These are phyloP conservation scores for Arizona elegans DNA, from an alignment of 2,113 vertebrate genomes.

Conservation along the genomic window DNA sequence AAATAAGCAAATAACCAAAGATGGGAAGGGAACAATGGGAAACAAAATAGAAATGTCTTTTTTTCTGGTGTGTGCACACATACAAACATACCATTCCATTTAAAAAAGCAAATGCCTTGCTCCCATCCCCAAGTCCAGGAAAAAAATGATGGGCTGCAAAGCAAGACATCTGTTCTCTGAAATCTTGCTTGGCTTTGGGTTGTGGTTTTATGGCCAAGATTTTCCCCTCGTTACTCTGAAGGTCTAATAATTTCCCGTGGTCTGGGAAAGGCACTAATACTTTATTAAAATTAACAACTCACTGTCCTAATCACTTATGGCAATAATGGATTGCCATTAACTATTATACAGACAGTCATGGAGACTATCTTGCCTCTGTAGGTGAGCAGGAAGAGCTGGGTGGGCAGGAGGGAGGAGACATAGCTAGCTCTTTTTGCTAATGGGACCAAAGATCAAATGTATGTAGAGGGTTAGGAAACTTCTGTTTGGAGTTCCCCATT, in stretches of 20 bases:
- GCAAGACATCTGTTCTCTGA: background rate
- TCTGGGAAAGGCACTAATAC: accelerated
- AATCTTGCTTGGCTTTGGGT: background rate
- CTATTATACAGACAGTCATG: background rate
- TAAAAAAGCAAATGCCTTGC: background rate
- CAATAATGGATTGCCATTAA: constrained; percentile 5
- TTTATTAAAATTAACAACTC: background rate
- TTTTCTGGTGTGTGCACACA: background rate
- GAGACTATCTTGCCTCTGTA: background rate
- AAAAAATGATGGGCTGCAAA: constrained; percentile 3
- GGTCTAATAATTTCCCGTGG: background rate
- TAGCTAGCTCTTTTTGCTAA: background rate
- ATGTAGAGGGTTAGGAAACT: background rate
- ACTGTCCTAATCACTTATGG: background rate
- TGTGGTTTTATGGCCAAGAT: background rate
- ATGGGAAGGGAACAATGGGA: background rate
- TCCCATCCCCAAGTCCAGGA: background rate
- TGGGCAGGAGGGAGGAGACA: background rate
- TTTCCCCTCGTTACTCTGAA: background rate
- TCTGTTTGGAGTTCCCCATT: background rate
- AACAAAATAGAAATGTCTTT: background rate
- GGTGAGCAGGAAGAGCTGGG: background rate
- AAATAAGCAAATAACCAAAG: background rate
- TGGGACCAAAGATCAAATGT: background rate
- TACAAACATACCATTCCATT: background rate